phyloP scores from a whole-genome alignment of 2,113 vertebrate genomes.

The Sporophila hypoxantha region DNA sequence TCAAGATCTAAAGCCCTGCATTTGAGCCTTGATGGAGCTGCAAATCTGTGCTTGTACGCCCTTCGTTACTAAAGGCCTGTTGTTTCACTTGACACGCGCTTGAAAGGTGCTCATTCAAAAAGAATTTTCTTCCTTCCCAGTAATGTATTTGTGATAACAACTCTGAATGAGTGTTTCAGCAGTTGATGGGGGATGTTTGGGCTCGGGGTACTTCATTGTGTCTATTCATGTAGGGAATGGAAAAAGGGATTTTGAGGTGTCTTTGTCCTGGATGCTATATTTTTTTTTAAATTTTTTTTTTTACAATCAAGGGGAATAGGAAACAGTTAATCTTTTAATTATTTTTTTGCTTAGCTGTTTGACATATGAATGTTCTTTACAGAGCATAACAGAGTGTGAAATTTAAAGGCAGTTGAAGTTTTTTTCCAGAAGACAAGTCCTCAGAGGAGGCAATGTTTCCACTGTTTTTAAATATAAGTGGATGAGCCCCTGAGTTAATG shows the following conservation, averaged over 20 bases:
- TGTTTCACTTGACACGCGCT: conserved; percentile 32
- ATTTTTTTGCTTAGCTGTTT: conserved; percentile 21
- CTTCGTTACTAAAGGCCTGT: conserved; percentile 1
- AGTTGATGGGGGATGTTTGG: neutral
- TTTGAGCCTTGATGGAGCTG: conserved; percentile 26
- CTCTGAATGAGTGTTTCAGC: conserved; percentile 9
- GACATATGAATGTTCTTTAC: neutral
- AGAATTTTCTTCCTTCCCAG: conserved; percentile 2
- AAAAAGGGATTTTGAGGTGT: conserved; percentile 21
- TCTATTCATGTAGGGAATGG: conserved; percentile 28
- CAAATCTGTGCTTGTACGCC: conserved; percentile 32
- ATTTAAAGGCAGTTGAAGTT: conserved; percentile 10
- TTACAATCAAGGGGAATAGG: neutral
- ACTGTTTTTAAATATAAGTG: conserved; percentile 12
- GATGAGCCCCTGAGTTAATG: neutral
- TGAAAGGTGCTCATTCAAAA: conserved; percentile 46
- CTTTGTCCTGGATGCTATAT: neutral
- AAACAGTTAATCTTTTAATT: conserved; percentile 23
- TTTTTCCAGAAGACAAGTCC: conserved; percentile 17
- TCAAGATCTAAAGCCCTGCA: neutral
- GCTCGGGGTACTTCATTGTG: neutral
- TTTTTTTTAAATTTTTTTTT: neutral
- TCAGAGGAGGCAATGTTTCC: neutral
- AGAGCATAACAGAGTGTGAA: neutral
- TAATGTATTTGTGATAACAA: neutral